phyloP scores from a whole-genome alignment of 37 sponge, comb jelly and placozoan genomes.

The Spongilla lacustris region DNA sequence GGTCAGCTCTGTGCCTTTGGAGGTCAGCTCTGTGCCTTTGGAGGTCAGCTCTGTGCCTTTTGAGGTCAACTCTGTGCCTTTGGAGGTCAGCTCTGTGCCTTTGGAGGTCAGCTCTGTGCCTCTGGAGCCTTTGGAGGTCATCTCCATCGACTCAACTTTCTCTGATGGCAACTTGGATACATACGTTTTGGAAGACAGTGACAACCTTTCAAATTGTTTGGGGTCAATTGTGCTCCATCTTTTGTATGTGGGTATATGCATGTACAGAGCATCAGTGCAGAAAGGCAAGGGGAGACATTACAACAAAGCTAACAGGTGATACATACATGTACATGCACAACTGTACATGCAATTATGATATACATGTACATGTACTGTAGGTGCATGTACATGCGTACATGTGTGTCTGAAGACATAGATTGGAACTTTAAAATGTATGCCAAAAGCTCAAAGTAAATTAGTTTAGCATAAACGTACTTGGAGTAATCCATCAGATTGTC shows the following conservation, averaged over 20 bases:
- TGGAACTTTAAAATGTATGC: too few species aligned
- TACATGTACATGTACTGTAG: too few species aligned
- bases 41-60: neutral
- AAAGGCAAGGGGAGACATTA: neutral
- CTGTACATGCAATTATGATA: too few species aligned
- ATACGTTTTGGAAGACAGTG: neutral
- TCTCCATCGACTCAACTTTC: neutral
- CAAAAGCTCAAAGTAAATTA: too few species aligned
- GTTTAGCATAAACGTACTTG: constrained; percentile 3
- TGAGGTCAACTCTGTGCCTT: too few species aligned
- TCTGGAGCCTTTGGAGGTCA: neutral
- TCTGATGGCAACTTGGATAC: neutral
- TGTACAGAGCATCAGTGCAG: neutral
- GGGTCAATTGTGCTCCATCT: neutral
- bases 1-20: too few species aligned
- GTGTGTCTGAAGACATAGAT: too few species aligned
- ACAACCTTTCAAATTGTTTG: neutral
- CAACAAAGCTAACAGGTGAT: neutral
- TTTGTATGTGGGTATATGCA: neutral
- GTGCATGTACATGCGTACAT: too few species aligned
- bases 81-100: too few species aligned
- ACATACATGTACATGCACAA: too few species aligned
- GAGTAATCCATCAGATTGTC: constrained; percentile 20
- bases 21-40: too few species aligned
- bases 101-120: neutral